Evolutionary conservation across 23 tunicate genomes (phyloP), one percentile per base, ranked within the genome.

Genomic region (Halocynthia roretzi): DNA sequence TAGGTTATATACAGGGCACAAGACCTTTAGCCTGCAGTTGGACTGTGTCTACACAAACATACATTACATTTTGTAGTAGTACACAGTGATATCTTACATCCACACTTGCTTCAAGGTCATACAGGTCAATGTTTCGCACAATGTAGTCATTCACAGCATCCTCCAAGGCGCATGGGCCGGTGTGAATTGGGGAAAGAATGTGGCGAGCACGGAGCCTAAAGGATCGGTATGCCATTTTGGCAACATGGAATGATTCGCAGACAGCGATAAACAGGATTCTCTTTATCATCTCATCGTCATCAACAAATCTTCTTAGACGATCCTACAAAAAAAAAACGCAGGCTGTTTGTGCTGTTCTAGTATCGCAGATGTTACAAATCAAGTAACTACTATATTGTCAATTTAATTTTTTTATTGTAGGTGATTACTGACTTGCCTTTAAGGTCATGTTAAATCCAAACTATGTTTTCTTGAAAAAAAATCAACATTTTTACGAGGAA

Each of bases 131-230:
- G 81, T 94, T 94, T 22, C 99, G 72, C 63, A 94, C 99, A 71
- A 94, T 88, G 85, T 94, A 94, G 77, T 94, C 99, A 64, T 76
- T 84, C 68, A 94, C 95, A 6, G 99, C 99, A 7, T 94, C 99
- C 58, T 88, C 95, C 69, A 94, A 78, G 11, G 62, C 79, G 40
- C 84, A 77, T 0, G 99, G 91, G 19, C 99, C 99, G 69, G 66
- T 31, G 75, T 94, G 99, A 56, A 83, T 75, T 51, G 99, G 99
- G 10, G 86, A 72, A 20, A 94, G 91, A 11, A 81, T 76, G 61
- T 80, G 76, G 54, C 95, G 81, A 19, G 99, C 96, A 14, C 99
- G 91, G 15, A 87, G 84, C 12, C 94, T 77, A 91, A 94, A 94
- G 12, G 95, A 76, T 62, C 99, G 73, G 80, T 68, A 92, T 7